These are phyloP conservation scores for Coturnix japonica DNA, from an alignment of 2,113 vertebrate genomes.

Conservation along the genomic window DNA sequence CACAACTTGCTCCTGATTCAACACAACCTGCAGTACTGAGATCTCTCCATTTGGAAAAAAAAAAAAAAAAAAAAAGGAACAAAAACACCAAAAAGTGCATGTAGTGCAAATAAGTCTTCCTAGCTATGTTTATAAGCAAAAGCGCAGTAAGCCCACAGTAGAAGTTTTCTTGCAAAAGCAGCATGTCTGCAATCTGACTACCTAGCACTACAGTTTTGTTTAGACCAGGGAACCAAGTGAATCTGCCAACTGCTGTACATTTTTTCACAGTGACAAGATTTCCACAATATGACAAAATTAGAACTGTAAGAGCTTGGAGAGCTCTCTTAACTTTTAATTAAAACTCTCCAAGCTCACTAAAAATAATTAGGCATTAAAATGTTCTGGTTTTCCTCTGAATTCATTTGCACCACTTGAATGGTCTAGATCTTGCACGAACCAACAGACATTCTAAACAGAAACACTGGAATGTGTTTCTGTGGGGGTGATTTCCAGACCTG, in stretches of 20 bases:
- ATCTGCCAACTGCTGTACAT: slow-evolving; percentile 69
- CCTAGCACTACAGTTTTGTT: slow-evolving; percentile 43
- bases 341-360: slow-evolving; percentile 82
- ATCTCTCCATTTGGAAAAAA: not conserved
- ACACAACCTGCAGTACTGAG: not conserved
- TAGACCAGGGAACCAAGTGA: slow-evolving; percentile 53
- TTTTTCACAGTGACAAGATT: slow-evolving; percentile 71
- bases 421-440: slow-evolving; percentile 67
- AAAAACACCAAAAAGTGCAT: no score
- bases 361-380: slow-evolving; percentile 83
- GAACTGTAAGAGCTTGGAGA: slow-evolving; percentile 81
- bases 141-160: slow-evolving; percentile 5
- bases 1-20: not conserved
- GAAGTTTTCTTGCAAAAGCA: not conserved
- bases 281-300: slow-evolving; percentile 79
- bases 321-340: slow-evolving; percentile 86
- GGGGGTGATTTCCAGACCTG: slow-evolving; percentile 70
- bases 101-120: not conserved
- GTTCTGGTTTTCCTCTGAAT: slow-evolving; percentile 82
- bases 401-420: slow-evolving; percentile 72
- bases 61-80: not conserved
- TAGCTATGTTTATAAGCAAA: not conserved
- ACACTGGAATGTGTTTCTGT: slow-evolving; percentile 19
- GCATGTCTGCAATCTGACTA: not conserved
- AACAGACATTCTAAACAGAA: slow-evolving; percentile 75